Evolutionary conservation across 2,888 invertebrate genomes (phyloP).

Genomic region (Pseudococcus jackbeardsleyi): DNA sequence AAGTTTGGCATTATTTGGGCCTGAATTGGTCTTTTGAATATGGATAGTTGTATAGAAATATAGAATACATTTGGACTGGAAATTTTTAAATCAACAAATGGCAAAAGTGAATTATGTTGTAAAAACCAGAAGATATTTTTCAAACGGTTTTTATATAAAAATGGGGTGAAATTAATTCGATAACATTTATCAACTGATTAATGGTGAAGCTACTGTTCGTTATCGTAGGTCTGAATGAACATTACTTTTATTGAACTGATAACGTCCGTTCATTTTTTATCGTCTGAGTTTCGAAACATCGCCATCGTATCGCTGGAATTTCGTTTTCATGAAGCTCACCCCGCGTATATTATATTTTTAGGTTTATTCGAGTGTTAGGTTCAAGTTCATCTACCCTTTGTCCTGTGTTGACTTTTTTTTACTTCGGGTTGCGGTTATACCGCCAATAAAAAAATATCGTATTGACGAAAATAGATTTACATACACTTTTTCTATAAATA

Average conservation of each 20-base stretch:
- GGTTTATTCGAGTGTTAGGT: neutral
- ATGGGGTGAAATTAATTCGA: slow-evolving; percentile 6
- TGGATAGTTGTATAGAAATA: no score
- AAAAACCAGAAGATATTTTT: neutral
- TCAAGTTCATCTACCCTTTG: no score
- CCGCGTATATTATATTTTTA: neutral
- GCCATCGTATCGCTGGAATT: neutral
- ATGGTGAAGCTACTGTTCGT: slow-evolving; percentile 6
- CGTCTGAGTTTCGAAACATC: neutral
- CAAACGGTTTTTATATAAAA: neutral
- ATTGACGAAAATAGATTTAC: neutral
- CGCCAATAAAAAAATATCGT: neutral
- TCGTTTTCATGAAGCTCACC: no score
- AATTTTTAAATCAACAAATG: slow-evolving; percentile 5
- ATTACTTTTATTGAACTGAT: slow-evolving; percentile 29
- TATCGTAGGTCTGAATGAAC: slow-evolving; percentile 9
- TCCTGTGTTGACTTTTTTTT: no score
- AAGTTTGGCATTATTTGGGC: neutral
- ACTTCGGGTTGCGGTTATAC: no score
- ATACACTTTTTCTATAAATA: neutral
- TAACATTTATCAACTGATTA: slow-evolving; percentile 33
- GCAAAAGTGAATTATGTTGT: neutral
- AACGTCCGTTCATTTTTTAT: slow-evolving; percentile 15
- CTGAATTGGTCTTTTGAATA: neutral
- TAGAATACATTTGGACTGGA: neutral